Base-by-base conservation (phyloP, 2,797 vertebrate species). In the Chaetophractus vellerosus region DNA sequence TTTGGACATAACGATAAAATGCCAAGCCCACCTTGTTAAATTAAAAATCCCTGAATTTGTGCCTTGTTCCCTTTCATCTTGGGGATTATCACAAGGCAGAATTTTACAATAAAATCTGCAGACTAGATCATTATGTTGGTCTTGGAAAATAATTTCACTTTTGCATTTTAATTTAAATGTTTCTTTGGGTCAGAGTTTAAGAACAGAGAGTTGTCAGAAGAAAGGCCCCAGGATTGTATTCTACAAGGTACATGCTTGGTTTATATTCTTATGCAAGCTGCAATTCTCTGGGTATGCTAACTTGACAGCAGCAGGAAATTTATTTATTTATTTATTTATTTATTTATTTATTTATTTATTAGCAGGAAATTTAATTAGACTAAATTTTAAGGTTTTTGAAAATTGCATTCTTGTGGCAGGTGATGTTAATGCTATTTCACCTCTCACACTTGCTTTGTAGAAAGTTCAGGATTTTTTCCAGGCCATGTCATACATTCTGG, bases 11-110 rank as follows among this genome's bases (percentile, higher is more conserved):
- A 96, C 86, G 94, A 33, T 96, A 74, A 97, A 96, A 97, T 86
- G 96, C 97, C 89, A 94, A 90, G 96, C 97, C 96, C 84, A 57
- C 68, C 97, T 96, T 96, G 79, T 93, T 93, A 19, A 94, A 90
- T 82, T 93, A 97, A 97, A 90, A 96, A 50, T 81, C 21, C 1
- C 24, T 69, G 71, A 83, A 38, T 69, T 91, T 86, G 50, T 88
- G 45, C 84, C 91, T 87, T 97, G 5, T 87, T 96, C 55, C 36
- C 1, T 91, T 78, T 94, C 69, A 85, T 26, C 0, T 93, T 97
- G 88, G 93, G 81, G 93, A 96, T 97, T 16, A 95, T 71, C 81
- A 72, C 81, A 95, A 97, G 61, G 91, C 93, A 96, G 96, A 88
- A 88, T 57, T 96, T 96, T 96, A 89, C 38, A 80, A 7, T 95